phyloP scores from a whole-genome alignment of 2,797 vertebrate species.

The Falco biarmicus region DNA sequence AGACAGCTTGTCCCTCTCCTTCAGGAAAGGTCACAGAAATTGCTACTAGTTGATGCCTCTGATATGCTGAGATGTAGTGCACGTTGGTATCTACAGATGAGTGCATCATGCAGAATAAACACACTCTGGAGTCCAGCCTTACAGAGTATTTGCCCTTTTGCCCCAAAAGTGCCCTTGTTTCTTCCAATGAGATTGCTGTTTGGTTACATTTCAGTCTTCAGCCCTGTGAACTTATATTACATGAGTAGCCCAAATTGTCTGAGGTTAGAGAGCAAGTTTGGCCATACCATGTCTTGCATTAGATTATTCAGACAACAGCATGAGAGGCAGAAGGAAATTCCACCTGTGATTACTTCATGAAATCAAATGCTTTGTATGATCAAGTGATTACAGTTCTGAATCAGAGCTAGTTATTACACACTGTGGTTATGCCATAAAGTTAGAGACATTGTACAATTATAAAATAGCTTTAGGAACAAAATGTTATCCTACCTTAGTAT shows the following conservation, averaged over 20 bases:
- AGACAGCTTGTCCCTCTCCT: not conserved
- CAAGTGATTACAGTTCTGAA: not conserved
- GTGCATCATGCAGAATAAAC: not conserved
- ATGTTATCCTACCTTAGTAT: not conserved
- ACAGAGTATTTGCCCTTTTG: not conserved
- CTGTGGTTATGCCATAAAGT: not conserved
- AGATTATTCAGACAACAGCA: not conserved
- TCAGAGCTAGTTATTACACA: not conserved
- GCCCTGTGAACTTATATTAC: not conserved
- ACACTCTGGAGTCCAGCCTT: not conserved
- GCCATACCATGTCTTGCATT: not conserved
- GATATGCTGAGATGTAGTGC: not conserved
- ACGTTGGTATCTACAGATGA: not conserved
- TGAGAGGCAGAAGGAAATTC: not conserved
- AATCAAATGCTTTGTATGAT: not conserved
- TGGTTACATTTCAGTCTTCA: not conserved
- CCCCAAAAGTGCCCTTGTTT: not conserved
- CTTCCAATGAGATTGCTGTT: not conserved
- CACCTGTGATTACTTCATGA: not conserved
- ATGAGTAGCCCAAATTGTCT: not conserved
- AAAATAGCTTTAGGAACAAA: conserved; percentile 9
- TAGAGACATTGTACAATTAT: not conserved
- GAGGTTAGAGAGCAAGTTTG: not conserved
- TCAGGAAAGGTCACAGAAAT: conserved; percentile 11
- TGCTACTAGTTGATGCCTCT: not conserved